Evolutionary conservation across 2,888 invertebrate species (phyloP), one percentile per base, ranked within the genome.

Genomic region (Tenthredo livida): DNA sequence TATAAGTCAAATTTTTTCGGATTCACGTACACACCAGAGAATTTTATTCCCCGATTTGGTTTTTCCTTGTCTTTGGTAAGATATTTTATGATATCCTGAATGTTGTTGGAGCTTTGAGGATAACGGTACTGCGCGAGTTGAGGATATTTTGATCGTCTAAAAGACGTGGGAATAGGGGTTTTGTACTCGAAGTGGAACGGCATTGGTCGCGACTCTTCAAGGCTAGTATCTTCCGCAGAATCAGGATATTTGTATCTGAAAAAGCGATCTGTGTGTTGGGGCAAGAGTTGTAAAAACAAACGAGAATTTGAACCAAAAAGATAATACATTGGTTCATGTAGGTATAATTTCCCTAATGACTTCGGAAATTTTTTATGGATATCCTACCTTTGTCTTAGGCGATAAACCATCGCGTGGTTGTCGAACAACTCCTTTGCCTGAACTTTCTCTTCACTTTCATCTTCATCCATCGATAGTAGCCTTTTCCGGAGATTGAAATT

Each of bases 111-210:
- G 0, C 90, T 86, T 9, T 92, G 90, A 0, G 93, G 92, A 85
- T 93, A 92, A 54, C 91, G 89, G 73, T 93, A 93, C 65, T 93
- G 92, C 7, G 91, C 87, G 2, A 93, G 86, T 86, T 93, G 93
- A 0, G 93, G 93, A 84, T 92, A 93, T 67, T 90, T 92, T 0
- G 80, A 86, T 2, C 88, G 88, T 84, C 92, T 92, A 86, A 93
- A 93, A 0, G 93, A 90, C 0, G 89, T 77, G 0, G 93, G 93
- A 12, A 90, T 90, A 0, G 92, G 92, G 1, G 91, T 91, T 40
- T 91, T 92, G n/a, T 91, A 87, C 77, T 93, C 91, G 86, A 92
- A 92, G 73, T 94, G 93, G 88, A 95, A 95, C 0, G 95, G 95
- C 67, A 94, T 92, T 0, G 95, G 95, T 86, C 94, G 94, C 0